Evolutionary conservation across 35 echinoderm and acorn worm species (phyloP).

Genomic region (Heliocidaris erythrogramma): DNA sequence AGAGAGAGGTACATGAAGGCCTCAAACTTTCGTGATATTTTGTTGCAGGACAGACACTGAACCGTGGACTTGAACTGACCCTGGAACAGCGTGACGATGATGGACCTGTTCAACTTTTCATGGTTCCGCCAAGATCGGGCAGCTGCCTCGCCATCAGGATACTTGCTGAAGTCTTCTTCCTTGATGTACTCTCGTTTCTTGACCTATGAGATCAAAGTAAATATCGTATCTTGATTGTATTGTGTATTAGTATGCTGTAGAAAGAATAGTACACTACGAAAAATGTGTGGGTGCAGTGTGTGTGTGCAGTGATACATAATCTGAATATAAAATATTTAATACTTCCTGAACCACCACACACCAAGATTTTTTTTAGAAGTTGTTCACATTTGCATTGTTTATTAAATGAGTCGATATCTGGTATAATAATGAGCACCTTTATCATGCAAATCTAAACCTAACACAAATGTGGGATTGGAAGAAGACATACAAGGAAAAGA

Average conservation of each 20-base stretch:
- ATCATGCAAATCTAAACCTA: too few species aligned
- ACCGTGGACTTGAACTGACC: constrained; percentile 93
- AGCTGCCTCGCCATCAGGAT: constrained; percentile 60
- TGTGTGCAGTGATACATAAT: background rate
- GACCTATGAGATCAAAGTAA: constrained; percentile 57
- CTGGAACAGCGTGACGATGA: constrained; percentile 90
- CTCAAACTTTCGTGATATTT: constrained; percentile 92
- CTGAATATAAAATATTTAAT: too few species aligned
- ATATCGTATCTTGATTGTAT: background rate
- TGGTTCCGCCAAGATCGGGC: constrained; percentile 78
- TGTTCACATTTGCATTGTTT: too few species aligned
- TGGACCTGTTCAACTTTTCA: constrained; percentile 80
- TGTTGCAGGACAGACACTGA: constrained; percentile 71
- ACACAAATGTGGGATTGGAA: too few species aligned
- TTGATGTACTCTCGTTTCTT: constrained; percentile 87
- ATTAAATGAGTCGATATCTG: too few species aligned
- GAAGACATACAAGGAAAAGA: background rate
- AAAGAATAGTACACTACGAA: background rate
- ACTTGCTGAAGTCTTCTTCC: constrained; percentile 81
- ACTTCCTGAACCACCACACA: too few species aligned
- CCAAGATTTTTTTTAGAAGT: too few species aligned
- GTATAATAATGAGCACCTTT: too few species aligned
- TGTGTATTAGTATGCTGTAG: background rate
- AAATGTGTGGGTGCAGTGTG: background rate
- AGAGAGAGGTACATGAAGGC: constrained; percentile 89